A percentile compares a stretch with the other conserved stretches of the same genome.
These are phyloP conservation scores for Cyclargus thomasi DNA, from an alignment of 1,140 invertebrate species.

Conservation along the genomic window DNA sequence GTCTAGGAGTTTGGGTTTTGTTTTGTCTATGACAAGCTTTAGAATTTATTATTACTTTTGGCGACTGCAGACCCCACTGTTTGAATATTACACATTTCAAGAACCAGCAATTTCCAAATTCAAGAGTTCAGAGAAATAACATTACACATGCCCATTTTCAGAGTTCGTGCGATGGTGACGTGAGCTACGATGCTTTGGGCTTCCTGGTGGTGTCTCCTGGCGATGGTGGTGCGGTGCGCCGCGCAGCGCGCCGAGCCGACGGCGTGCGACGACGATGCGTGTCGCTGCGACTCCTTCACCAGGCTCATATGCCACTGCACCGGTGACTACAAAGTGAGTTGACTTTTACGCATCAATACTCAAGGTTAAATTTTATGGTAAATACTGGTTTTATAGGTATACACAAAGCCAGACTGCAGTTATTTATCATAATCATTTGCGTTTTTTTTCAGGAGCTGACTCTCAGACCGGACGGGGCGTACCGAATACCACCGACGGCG, in stretches of 20 bases:
- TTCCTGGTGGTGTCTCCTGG: constrained; percentile 48
- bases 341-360: background rate
- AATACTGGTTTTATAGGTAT: no score
- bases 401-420: no score
- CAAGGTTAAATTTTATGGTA: background rate
- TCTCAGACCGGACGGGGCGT: constrained; percentile 76
- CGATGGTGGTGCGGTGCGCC: constrained; percentile 39
- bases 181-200: constrained; percentile 53
- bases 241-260: constrained; percentile 58
- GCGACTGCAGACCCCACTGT: no score
- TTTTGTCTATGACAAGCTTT: no score
- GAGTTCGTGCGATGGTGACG: constrained; percentile 54
- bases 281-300: constrained; percentile 76
- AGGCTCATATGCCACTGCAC: constrained; percentile 77
- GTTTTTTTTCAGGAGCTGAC: constrained; percentile 75
- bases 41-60: no score
- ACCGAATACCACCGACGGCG: constrained; percentile 70
- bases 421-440: background rate
- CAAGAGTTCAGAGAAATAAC: background rate
- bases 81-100: no score
- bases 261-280: constrained; percentile 75
- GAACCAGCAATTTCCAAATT: no score
- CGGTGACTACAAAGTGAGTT: constrained; percentile 62
- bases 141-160: constrained; percentile 11
- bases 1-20: no score